Conservation (phyloP, 2,888 invertebrate species). For the Pandemis corylana region DNA sequence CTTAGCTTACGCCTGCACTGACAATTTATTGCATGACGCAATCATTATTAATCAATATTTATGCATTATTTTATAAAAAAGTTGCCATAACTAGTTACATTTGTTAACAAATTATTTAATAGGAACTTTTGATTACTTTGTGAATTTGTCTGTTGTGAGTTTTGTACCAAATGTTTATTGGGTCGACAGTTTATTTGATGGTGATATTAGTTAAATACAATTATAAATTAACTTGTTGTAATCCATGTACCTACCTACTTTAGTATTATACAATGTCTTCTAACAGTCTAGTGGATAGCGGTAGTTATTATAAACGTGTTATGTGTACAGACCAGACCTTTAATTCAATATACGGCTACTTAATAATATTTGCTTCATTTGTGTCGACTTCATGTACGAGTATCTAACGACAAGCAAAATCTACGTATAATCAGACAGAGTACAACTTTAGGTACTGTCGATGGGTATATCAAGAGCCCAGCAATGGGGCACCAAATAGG, state of each 20-base stretch:
- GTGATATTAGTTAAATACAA: constrained; percentile 77
- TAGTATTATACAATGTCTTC: constrained; percentile 60
- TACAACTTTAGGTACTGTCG: too few relatives aligned
- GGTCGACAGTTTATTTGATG: constrained; percentile 67
- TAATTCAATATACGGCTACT: constrained; percentile 79
- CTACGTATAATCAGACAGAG: too few relatives aligned
- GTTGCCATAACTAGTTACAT: constrained; percentile 68
- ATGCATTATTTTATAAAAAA: constrained; percentile 46
- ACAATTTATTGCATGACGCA: constrained; percentile 48
- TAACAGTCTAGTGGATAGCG: constrained; percentile 60
- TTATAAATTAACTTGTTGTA: constrained; percentile 67
- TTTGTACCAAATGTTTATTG: constrained; percentile 67
- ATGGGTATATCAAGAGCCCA: too few relatives aligned
- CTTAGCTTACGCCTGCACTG: constrained; percentile 51
- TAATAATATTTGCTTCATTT: constrained; percentile 53
- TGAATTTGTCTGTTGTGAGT: constrained; percentile 69
- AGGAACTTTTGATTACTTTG: constrained; percentile 59
- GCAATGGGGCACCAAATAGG: too few relatives aligned
- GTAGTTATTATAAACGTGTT: constrained; percentile 68
- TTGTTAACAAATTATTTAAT: constrained; percentile 58
- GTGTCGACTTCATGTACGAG: constrained; percentile 1
- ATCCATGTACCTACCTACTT: constrained; percentile 52
- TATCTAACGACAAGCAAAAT: too few relatives aligned
- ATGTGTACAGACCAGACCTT: constrained; percentile 73
- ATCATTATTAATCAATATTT: constrained; percentile 25